phyloP scores from a whole-genome alignment of 1,140 invertebrate genomes.

The Philotrypesis tridentata region DNA sequence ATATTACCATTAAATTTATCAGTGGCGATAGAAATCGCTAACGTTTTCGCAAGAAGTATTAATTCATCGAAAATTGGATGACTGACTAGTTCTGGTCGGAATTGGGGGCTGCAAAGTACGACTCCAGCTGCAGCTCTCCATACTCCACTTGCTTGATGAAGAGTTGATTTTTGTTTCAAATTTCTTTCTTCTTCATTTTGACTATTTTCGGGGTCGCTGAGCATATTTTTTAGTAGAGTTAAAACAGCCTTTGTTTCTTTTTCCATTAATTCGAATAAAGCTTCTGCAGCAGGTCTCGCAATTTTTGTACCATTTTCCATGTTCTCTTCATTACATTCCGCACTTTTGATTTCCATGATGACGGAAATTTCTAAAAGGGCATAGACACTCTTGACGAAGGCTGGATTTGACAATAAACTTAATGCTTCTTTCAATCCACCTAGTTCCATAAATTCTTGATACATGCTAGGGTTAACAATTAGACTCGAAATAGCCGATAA shows the following conservation, averaged over 20 bases:
- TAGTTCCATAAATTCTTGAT: constrained; percentile 76
- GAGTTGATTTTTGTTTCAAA: constrained; percentile 47
- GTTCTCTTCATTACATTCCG: constrained; percentile 56
- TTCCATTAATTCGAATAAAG: constrained; percentile 74
- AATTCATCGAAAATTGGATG: constrained; percentile 52
- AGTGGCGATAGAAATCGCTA: constrained; percentile 63
- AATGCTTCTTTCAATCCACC: constrained; percentile 76
- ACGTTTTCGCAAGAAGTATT: constrained; percentile 57
- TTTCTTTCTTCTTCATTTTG: not conserved
- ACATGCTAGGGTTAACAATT: constrained; percentile 74
- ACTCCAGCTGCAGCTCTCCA: constrained; percentile 77
- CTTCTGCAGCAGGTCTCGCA: constrained; percentile 69
- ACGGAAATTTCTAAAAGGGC: constrained; percentile 78
- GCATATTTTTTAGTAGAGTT: constrained; percentile 50
- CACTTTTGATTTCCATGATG: constrained; percentile 76
- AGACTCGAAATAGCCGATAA: constrained; percentile 77
- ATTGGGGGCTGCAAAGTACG: constrained; percentile 75
- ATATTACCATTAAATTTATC: constrained; percentile 63
- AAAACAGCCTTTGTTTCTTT: constrained; percentile 70
- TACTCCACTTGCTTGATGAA: constrained; percentile 68
- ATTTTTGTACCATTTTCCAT: constrained; percentile 3
- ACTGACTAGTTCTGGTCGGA: constrained; percentile 31
- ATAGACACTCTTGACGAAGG: constrained; percentile 77
- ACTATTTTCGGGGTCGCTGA: not conserved
- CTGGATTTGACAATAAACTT: constrained; percentile 72